Base-by-base conservation (phyloP, 1,140 invertebrate species). In the Brachionus asplanchnoidis region DNA sequence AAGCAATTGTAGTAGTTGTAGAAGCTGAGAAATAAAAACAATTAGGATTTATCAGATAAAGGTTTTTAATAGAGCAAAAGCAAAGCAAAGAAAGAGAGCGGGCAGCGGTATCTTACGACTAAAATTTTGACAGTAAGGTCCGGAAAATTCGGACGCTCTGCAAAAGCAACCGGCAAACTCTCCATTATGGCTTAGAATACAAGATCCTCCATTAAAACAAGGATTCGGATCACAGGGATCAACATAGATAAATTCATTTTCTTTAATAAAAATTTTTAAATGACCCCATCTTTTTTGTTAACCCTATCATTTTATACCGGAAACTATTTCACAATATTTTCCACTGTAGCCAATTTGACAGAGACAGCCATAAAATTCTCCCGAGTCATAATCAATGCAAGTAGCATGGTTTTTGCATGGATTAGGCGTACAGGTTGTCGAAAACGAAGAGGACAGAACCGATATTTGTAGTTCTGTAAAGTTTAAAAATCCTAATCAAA, bases 121-220 rank as follows among this genome's bases (percentile, higher is more conserved):
- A 44, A 42, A 82, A 46, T 82, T 65, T 65, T 82, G 50, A 82
- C 79, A 82, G 32, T 65, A 82, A 12, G 26, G 36, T 8, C 79
- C 79, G 3, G 53, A 82, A 82, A 65, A 82, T 23, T 65, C 53
- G 17, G 50, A 65, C 14, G 50, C 14, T 53, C 53, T 46, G 20
- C 79, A 82, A 46, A 65, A 82, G 65, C 79, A 82, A 11, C 79
- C 79, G 20, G 50, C 50, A 82, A 82, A 82, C 14, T 82, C 36
- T 44, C 42, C 68, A 42, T 46, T 28, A 50, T 46, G 23, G 3
- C 23, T 84, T 12, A 36, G 14, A 50, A 84, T 36, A 88, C 93
- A 94, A 1, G 91, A 92, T 7, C 92, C 94, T 0, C 93, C 93
- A 87, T 94, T 94, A 85, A 90, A 87, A 87, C 93, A 93, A 0